These are phyloP conservation scores for Ciconia boyciana DNA, from an alignment of 2,113 vertebrate species.

Conservation along the genomic window DNA sequence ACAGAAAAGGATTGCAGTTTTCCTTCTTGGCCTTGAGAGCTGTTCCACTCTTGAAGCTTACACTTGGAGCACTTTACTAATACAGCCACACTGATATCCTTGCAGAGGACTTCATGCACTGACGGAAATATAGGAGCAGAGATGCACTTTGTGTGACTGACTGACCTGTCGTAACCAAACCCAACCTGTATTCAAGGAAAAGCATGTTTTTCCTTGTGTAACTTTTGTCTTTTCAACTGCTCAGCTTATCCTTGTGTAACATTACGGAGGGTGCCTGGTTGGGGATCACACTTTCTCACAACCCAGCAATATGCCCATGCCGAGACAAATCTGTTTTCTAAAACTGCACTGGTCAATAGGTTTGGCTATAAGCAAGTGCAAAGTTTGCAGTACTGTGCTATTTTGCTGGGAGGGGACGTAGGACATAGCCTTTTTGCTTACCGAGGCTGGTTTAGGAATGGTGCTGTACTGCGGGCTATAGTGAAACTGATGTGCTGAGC, in stretches of 20 bases:
- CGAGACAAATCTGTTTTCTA: neutral
- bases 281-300: neutral
- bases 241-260: neutral
- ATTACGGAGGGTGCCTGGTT: neutral
- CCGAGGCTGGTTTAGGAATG: neutral
- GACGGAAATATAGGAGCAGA: neutral
- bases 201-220: neutral
- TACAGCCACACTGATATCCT: rapidly evolving
- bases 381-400: neutral
- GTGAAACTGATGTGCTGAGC: neutral
- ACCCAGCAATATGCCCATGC: neutral
- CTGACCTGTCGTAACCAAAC: neutral
- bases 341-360: neutral
- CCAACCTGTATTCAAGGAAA: neutral
- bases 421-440: neutral
- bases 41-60: neutral
- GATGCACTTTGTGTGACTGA: neutral
- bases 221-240: neutral
- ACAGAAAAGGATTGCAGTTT: neutral
- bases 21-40: neutral
- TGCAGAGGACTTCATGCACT: neutral
- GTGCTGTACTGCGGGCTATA: neutral
- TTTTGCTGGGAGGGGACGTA: neutral
- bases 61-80: neutral
- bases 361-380: neutral